phyloP scores from a whole-genome alignment of 92 coral and sea anemone species.

The Montipora capitata region DNA sequence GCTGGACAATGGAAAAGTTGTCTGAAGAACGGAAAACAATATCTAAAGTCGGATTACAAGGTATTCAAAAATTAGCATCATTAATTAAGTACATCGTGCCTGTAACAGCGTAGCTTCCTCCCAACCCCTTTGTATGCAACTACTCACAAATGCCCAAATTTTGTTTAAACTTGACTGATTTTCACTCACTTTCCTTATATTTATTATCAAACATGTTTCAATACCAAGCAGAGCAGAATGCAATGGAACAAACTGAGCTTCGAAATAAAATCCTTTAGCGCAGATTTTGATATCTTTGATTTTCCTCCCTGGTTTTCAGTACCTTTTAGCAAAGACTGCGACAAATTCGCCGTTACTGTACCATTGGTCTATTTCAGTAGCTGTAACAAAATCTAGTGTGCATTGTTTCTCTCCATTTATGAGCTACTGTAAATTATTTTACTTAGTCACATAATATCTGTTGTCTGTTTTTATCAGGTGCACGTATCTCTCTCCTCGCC shows the following conservation, averaged over 20 bases:
- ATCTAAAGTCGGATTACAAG: conserved; percentile 45
- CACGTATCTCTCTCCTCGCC: too few species aligned
- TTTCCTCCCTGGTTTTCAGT: too few species aligned
- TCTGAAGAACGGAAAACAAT: conserved; percentile 24
- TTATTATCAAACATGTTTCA: neutral
- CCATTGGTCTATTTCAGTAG: too few species aligned
- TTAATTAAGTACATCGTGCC: neutral
- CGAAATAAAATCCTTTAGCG: neutral
- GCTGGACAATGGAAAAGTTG: neutral
- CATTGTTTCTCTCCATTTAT: too few species aligned
- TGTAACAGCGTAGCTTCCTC: neutral
- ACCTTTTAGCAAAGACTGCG: too few species aligned
- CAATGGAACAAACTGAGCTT: neutral
- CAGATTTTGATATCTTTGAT: neutral
- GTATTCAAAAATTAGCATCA: conserved; percentile 23
- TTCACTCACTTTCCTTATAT: neutral
- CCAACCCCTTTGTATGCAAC: neutral
- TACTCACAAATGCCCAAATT: neutral
- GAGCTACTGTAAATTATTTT: too few species aligned
- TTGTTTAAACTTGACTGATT: neutral
- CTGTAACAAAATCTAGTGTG: too few species aligned
- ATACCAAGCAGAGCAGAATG: neutral
- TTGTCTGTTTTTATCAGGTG: too few species aligned
- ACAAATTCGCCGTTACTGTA: too few species aligned
- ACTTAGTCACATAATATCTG: too few species aligned